Conservation (phyloP, 1,140 invertebrate species). For the Antheraea mylitta region DNA sequence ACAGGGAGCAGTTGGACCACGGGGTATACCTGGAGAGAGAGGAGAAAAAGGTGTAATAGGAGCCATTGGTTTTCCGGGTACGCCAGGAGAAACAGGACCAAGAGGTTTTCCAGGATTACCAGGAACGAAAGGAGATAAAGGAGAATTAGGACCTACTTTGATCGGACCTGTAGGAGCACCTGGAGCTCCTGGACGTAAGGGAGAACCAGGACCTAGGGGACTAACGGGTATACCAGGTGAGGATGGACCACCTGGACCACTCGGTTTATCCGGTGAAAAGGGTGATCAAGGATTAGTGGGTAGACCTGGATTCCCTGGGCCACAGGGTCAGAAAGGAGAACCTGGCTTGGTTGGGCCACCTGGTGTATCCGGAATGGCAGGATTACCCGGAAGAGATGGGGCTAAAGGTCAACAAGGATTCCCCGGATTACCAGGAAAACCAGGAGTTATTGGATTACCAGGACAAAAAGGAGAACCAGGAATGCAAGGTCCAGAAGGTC, state of each 20-base stretch:
- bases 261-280: slow-evolving; percentile 80
- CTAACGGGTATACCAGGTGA: slow-evolving; percentile 79
- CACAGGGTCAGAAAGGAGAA: slow-evolving; percentile 75
- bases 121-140: slow-evolving; percentile 87
- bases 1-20: slow-evolving; percentile 84
- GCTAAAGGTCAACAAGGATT: slow-evolving; percentile 83
- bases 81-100: slow-evolving; percentile 83
- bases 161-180: slow-evolving; percentile 84
- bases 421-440: slow-evolving; percentile 81
- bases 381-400: slow-evolving; percentile 84
- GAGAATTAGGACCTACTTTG: slow-evolving; percentile 85
- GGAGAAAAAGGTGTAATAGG: slow-evolving; percentile 90
- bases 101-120: slow-evolving; percentile 83
- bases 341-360: slow-evolving; percentile 83
- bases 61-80: slow-evolving; percentile 87
- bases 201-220: slow-evolving; percentile 83
- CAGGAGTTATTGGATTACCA: slow-evolving; percentile 84
- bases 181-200: slow-evolving; percentile 82
- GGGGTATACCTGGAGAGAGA: slow-evolving; percentile 87
- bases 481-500: slow-evolving; percentile 81
- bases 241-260: slow-evolving; percentile 80
- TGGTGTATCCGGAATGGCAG: slow-evolving; percentile 84
- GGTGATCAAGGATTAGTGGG: slow-evolving; percentile 81
- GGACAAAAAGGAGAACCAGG: slow-evolving; percentile 87
- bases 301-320: slow-evolving; percentile 79